Evolutionary conservation across 2,113 vertebrate genomes (phyloP), one percentile per base, ranked within the genome.

Genomic region (Gasterosteus nipponicus): DNA sequence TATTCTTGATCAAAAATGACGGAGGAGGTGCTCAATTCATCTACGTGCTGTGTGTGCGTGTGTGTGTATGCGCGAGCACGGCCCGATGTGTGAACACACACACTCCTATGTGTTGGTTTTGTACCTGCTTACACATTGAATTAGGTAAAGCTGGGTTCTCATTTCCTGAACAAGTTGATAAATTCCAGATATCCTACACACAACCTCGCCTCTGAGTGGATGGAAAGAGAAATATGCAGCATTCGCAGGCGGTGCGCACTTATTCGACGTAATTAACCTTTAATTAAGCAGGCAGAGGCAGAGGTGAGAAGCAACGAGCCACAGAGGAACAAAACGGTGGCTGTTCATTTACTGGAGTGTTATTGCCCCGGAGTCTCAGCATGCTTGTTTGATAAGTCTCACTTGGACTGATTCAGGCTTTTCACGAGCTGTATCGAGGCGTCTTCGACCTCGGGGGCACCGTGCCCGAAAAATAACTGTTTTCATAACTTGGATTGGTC

Each of bases 231-330:
- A 60, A 81, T 41, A 65, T 26, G 67, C 71, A 63, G 7, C 70
- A 2, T 59, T 80, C 3, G 56, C 39, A 15, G 64, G 75, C 67
- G 61, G 73, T 38, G 80, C 65, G 16, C 65, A 83, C 80, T 85
- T 89, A 82, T 91, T 93, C 80, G 72, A 59, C 33, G 72, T 85
- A 92, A 91, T 93, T 94, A 92, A 91, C 88, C 92, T 94, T 93
- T 93, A 94, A 94, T 94, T 93, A 94, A 94, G 90, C 81, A 89
- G 79, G 81, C 77, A 61, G 71, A 85, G 81, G 80, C 68, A 64
- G 78, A 89, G 86, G 77, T 87, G 86, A 81, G 73, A 63, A 35
- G 83, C 73, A 78, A 85, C 54, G 53, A 87, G 82, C 77, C 73
- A 68, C 78, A 61, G 76, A 82, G 76, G 88, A 94, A 94, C 93